phyloP scores from a whole-genome alignment of 2,888 invertebrate genomes.

The Invenusta paracnida region DNA sequence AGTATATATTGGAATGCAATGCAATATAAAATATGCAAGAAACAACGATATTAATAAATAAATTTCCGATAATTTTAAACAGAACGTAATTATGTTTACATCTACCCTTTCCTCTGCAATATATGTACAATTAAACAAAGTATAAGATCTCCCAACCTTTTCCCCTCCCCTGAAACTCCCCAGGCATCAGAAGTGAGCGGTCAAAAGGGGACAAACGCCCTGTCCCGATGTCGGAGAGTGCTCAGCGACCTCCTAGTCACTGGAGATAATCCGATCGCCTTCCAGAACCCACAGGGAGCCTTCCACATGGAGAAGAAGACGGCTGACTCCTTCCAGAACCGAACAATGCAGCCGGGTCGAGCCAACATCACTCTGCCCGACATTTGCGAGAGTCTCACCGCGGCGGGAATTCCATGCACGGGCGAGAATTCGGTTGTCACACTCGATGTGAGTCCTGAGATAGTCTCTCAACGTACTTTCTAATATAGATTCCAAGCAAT shows the following conservation, averaged over 20 bases:
- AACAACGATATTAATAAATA: no score
- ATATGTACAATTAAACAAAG: no score
- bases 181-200: slow-evolving; percentile 42
- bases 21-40: no score
- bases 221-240: slow-evolving; percentile 18
- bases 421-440: not conserved
- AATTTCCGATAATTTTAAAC: no score
- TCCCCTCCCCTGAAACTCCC: not conserved
- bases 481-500: no score
- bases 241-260: slow-evolving; percentile 43
- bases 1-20: no score
- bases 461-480: not conserved
- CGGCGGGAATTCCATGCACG: not conserved
- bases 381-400: slow-evolving; percentile 45
- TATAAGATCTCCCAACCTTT: no score
- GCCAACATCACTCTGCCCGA: slow-evolving; percentile 46
- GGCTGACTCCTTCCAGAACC: slow-evolving; percentile 42
- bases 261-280: slow-evolving; percentile 45
- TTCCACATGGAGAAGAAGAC: slow-evolving; percentile 44
- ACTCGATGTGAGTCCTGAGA: not conserved
- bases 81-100: no score
- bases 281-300: slow-evolving; percentile 42
- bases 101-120: no score
- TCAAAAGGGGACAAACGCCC: not conserved
- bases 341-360: slow-evolving; percentile 44